Evolutionary conservation across 2,797 vertebrate genomes (phyloP).

Genomic region (Scarus forsteni): DNA sequence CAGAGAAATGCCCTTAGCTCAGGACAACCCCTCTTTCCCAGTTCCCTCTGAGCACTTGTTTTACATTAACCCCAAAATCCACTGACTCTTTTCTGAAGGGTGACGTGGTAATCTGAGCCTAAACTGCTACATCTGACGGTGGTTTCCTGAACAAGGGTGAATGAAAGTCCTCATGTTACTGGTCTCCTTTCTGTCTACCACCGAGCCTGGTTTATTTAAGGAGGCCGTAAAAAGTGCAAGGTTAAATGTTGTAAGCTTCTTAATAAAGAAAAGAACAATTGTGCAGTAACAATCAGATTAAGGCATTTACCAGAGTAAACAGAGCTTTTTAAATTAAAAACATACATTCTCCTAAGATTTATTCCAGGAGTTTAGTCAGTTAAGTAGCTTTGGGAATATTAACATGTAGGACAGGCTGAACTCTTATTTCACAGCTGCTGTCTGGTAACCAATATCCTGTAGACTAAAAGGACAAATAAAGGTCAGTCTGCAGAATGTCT

Average conservation of each 20-base stretch:
- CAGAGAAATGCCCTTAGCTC: no score
- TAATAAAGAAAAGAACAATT: constrained; percentile 32
- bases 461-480: no score
- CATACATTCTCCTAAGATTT: no score
- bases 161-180: constrained; percentile 12
- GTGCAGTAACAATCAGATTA: constrained; percentile 7
- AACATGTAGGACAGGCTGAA: no score
- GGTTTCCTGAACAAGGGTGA: constrained; percentile 26
- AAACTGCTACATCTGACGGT: constrained; percentile 1
- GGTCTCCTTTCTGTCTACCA: no score
- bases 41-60: constrained; percentile 25
- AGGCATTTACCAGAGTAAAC: not conserved
- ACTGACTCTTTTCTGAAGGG: constrained; percentile 25
- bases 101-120: constrained; percentile 35
- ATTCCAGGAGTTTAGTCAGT: no score
- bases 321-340: no score
- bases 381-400: no score
- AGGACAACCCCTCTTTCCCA: not conserved
- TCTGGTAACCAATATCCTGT: no score
- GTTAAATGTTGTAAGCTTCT: not conserved
- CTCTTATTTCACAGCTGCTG: no score
- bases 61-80: constrained; percentile 40
- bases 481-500: no score
- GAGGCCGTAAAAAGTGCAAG: not conserved
- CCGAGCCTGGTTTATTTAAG: no score